Evolutionary conservation across 2,888 invertebrate species (phyloP).

Genomic region (Cerastis rubricosa): DNA sequence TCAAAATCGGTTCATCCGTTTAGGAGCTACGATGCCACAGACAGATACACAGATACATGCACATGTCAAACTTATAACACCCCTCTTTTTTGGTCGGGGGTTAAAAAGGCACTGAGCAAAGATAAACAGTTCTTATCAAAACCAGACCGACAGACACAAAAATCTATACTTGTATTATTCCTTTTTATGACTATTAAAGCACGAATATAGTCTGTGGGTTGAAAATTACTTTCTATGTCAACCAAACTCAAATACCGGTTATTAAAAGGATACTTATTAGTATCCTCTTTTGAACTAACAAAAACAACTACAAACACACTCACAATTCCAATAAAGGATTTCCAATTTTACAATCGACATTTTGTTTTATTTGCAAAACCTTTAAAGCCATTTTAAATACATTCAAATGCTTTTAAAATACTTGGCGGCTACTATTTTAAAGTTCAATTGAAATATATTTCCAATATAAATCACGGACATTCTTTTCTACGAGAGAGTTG

Average conservation of each 20-base stretch:
- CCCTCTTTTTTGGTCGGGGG: too few species aligned
- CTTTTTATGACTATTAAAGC: too few species aligned
- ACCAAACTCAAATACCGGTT: not conserved
- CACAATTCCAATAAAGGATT: slow-evolving; percentile 17
- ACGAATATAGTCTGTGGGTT: not conserved
- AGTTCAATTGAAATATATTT: slow-evolving; percentile 40
- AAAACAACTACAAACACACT: not conserved
- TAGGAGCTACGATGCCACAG: too few species aligned
- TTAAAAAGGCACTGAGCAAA: too few species aligned
- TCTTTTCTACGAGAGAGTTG: slow-evolving; percentile 1
- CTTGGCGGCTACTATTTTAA: slow-evolving; percentile 48
- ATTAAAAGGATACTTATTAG: not conserved
- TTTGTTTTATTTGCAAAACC: slow-evolving; percentile 39
- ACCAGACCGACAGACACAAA: not conserved
- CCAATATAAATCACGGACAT: slow-evolving; percentile 30
- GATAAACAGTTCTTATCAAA: not conserved
- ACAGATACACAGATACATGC: too few species aligned
- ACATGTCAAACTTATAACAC: too few species aligned
- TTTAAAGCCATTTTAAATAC: slow-evolving; percentile 47
- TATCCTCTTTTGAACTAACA: not conserved
- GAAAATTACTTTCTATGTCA: not conserved
- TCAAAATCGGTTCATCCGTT: too few species aligned
- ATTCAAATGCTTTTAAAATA: slow-evolving; percentile 54
- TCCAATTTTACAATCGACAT: not conserved
- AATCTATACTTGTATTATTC: not conserved